Evolutionary conservation across 2,888 invertebrate genomes (phyloP).

Genomic region (Scotopteryx bipunctaria): DNA sequence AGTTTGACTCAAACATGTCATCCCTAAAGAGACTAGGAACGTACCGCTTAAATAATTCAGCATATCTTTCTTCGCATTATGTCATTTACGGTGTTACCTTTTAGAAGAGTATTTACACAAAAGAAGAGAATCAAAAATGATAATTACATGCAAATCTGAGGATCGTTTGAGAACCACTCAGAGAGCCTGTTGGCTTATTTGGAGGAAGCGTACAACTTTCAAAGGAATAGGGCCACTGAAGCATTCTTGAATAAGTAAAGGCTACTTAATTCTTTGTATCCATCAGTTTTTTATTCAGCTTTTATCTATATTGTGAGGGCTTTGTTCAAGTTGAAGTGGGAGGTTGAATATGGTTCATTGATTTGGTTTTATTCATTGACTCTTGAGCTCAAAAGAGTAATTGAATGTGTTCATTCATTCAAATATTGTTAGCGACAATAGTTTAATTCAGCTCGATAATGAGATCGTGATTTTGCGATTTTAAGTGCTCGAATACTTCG

Average conservation of each 20-base stretch:
- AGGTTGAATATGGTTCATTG: constrained; percentile 18
- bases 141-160: constrained; percentile 82
- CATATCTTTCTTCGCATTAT: constrained; percentile 79
- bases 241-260: constrained; percentile 43
- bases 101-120: constrained; percentile 79
- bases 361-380: constrained; percentile 15
- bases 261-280: constrained; percentile 31
- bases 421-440: neutral
- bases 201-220: constrained; percentile 46
- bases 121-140: constrained; percentile 84
- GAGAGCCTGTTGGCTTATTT: constrained; percentile 50
- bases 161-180: constrained; percentile 63
- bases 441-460: neutral
- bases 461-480: neutral
- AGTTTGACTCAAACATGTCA: neutral
- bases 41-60: constrained; percentile 80
- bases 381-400: constrained; percentile 13
- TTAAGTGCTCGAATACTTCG: no score
- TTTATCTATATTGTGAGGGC: constrained; percentile 11
- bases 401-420: constrained; percentile 5
- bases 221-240: constrained; percentile 39
- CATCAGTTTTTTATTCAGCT: constrained; percentile 20
- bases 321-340: constrained; percentile 9
- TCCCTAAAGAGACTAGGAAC: constrained; percentile 50
- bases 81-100: constrained; percentile 81